Conservation (phyloP, 2,888 invertebrate genomes). For the Epirrhoe alternata region DNA sequence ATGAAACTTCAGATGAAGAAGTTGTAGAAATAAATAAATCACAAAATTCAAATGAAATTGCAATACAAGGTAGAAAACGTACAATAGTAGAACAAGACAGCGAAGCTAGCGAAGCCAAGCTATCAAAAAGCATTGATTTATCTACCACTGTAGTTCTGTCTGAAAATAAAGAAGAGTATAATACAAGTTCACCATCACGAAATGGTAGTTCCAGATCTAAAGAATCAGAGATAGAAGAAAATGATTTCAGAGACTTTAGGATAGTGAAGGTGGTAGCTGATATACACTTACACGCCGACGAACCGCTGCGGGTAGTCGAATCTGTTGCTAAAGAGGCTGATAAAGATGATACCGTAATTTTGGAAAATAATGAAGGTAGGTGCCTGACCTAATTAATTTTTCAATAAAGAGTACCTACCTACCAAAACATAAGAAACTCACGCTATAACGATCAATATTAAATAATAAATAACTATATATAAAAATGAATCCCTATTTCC, state of each 20-base stretch:
- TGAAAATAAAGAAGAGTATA: neutral
- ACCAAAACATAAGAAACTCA: no score
- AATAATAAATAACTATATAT: no score
- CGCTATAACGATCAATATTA: no score
- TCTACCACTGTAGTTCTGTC: neutral
- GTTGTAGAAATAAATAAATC: neutral
- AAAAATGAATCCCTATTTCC: no score
- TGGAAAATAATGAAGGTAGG: neutral
- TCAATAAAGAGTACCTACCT: no score
- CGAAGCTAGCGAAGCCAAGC: neutral
- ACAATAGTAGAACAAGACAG: neutral
- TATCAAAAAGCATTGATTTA: constrained; percentile 4
- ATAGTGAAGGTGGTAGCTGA: neutral
- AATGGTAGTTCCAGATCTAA: neutral
- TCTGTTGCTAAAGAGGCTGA: neutral
- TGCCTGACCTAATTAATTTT: no score
- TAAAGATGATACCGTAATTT: neutral
- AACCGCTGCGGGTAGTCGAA: neutral
- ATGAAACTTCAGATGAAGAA: no score
- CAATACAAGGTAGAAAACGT: neutral
- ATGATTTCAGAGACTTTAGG: neutral
- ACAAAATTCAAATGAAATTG: neutral
- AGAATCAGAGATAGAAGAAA: neutral
- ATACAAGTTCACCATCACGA: neutral
- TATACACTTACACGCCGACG: neutral